Conservation (phyloP, 2,888 invertebrate species). For the Noctua comes region DNA sequence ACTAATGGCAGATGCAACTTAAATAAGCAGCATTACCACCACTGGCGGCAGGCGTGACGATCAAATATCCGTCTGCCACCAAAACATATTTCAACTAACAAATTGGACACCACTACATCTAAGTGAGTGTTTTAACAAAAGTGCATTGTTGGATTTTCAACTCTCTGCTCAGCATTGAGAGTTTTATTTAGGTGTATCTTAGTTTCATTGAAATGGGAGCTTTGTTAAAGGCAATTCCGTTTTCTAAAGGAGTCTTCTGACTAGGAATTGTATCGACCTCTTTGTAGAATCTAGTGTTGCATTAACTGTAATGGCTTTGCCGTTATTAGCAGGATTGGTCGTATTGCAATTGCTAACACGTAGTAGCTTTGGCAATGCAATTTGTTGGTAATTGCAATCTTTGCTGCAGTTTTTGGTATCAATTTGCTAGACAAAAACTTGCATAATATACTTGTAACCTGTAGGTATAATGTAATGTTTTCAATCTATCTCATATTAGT, state of each 20-base stretch:
- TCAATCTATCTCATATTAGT: too few relatives aligned
- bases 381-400: background rate
- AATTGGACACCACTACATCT: background rate
- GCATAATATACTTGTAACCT: background rate
- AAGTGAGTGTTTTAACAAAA: background rate
- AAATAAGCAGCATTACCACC: background rate
- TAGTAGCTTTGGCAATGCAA: too few relatives aligned
- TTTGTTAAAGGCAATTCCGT: background rate
- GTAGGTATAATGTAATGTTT: background rate
- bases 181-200: background rate
- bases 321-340: background rate
- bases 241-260: background rate
- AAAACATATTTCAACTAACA: background rate
- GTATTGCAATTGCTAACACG: background rate
- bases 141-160: background rate
- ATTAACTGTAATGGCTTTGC: slow-evolving; percentile 8
- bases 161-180: background rate
- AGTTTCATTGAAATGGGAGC: background rate
- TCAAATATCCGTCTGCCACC: background rate
- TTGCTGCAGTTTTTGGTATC: background rate
- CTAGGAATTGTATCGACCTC: background rate
- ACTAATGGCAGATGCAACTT: background rate
- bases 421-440: background rate
- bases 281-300: background rate
- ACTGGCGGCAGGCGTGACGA: background rate